These are phyloP conservation scores for Drosophila azteca DNA, from an alignment of 1,140 invertebrate genomes.

Conservation along the genomic window DNA sequence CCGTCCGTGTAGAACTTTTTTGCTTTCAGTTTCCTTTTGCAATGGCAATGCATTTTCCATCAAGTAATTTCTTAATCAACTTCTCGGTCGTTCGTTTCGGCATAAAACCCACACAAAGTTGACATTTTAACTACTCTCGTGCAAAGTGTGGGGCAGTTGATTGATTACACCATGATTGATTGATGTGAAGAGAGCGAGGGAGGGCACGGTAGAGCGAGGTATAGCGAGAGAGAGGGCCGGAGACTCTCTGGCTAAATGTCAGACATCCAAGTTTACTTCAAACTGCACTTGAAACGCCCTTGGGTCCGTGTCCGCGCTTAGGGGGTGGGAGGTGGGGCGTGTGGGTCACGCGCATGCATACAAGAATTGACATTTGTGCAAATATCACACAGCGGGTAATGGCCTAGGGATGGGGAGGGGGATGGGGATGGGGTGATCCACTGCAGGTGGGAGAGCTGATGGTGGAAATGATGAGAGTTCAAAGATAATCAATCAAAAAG, in stretches of 20 bases:
- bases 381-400: constrained; percentile 1
- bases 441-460: constrained; percentile 2
- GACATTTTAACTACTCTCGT: constrained; percentile 51
- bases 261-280: constrained; percentile 15
- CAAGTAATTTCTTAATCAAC: constrained; percentile 44
- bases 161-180: constrained; percentile 50
- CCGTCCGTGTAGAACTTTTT: constrained; percentile 26
- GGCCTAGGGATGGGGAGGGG: no score
- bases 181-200: constrained; percentile 13
- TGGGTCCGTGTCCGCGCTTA: neutral
- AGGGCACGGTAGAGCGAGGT: neutral
- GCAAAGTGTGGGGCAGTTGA: constrained; percentile 34
- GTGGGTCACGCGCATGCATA: constrained; percentile 36
- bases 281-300: constrained; percentile 36
- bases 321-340: constrained; percentile 6
- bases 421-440: neutral
- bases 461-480: constrained; percentile 38
- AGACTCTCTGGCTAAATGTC: constrained; percentile 28
- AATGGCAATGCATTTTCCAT: constrained; percentile 27
- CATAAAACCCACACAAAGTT: constrained; percentile 16
- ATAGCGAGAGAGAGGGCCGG: neutral
- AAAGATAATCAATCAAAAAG: constrained; percentile 36
- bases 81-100: neutral
- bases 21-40: neutral
- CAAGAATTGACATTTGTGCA: constrained; percentile 29